A percentile compares a stretch with the other conserved stretches of the same genome.
These are phyloP conservation scores for Sarcophaga bullata DNA, from an alignment of 1,140 invertebrate species.

Conservation along the genomic window DNA sequence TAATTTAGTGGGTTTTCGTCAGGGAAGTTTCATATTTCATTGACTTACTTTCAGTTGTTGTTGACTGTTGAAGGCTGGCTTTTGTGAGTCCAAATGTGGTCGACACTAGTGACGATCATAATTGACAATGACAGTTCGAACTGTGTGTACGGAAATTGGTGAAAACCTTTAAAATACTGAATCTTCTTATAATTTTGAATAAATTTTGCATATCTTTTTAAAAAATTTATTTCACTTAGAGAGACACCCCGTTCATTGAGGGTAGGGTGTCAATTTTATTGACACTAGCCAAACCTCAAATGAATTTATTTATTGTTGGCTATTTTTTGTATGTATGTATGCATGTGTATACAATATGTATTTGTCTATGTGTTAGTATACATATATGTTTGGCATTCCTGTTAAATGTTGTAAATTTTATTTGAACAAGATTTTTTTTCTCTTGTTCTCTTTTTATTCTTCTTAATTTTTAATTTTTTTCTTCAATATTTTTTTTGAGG, in stretches of 20 bases:
- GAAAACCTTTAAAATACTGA: no score
- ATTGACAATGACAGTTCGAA: no score
- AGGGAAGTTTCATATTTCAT: neutral
- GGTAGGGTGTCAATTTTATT: no score
- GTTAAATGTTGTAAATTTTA: slow-evolving; percentile 19
- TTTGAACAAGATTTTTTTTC: neutral
- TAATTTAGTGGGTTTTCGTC: neutral
- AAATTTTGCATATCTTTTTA: no score
- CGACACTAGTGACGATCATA: no score
- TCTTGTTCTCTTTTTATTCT: neutral
- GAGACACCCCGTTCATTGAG: no score
- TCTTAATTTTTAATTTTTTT: neutral
- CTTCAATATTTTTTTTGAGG: neutral
- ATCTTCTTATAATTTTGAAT: neutral
- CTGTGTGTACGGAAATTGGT: no score
- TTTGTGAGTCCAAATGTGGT: neutral
- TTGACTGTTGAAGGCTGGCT: neutral
- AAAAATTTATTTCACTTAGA: no score
- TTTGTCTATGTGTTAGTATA: neutral
- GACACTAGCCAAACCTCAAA: no score
- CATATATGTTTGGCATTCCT: neutral
- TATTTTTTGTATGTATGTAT: no score
- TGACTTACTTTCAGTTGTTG: neutral
- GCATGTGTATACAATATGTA: neutral
- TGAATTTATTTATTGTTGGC: neutral